Base-by-base conservation (phyloP, 2,888 invertebrate species). In the Mythimna lalbum region DNA sequence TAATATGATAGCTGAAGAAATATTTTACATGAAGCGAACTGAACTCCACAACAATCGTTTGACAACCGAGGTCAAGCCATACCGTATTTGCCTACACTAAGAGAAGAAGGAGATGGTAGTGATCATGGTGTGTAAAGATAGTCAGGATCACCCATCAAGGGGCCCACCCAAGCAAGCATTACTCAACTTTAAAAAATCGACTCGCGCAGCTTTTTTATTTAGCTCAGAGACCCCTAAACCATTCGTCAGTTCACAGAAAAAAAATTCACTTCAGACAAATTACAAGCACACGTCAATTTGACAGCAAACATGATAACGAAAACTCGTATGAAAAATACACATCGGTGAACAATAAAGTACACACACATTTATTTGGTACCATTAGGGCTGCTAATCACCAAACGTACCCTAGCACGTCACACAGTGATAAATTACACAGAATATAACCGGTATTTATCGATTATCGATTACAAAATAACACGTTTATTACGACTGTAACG, bases 391-490 rank as follows among this genome's bases (percentile, higher is more conserved):
- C 81, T 87, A 85, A 88, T 87, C 87, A 85, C 84, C 84, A 73
- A 84, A 86, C 83, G 83, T 80, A 80, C 78, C 53, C 78, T 69
- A 57, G 57, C 73, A 81, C 78, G 88, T 87, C 89, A 88, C 80
- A 56, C 62, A 73, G 79, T 90, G 90, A 90, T 89, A 87, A 87
- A 90, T 89, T 86, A 87, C 88, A 77, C 82, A 76, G 74, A 75
- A 82, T 82, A 75, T 81, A 71, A 81, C 82, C 80, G 81, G 74
- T 74, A 76, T 79, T 83, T 84, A 91, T 91, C 88, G 91, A 91
- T 90, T 88, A 83, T 90, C 90, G 88, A 90, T 90, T 89, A 89
- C 79, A 86, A 83, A 75, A 71, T 81, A 86, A 86, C 86, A 87
- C 84, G 81, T 73, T 82, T 82, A 80, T 79, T 79, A 72, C 64